phyloP scores from a whole-genome alignment of 2,888 invertebrate species.

The Hesperia comma region DNA sequence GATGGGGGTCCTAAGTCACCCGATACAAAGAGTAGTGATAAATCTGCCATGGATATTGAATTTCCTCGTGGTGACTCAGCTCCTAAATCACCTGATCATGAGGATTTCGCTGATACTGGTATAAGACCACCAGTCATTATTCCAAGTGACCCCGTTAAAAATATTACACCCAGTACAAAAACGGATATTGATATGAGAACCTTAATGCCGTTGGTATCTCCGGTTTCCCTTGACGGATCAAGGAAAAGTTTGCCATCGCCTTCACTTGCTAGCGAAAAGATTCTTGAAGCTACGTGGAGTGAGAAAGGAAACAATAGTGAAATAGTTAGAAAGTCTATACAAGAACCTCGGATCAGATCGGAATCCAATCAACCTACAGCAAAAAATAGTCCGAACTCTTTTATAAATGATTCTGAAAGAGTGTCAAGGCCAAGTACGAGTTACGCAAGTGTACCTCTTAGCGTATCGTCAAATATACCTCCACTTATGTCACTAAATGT shows the following conservation, averaged over 20 bases:
- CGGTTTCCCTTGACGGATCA: constrained; percentile 2
- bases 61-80: constrained; percentile 60
- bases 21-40: background rate
- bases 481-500: constrained; percentile 50
- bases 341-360: constrained; percentile 64
- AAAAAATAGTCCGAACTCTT: constrained; percentile 50
- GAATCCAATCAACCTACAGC: constrained; percentile 49
- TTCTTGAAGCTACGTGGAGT: background rate
- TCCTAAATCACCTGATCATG: constrained; percentile 73
- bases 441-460: constrained; percentile 34
- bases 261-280: background rate
- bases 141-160: constrained; percentile 68
- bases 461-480: constrained; percentile 12
- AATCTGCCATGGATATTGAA: constrained; percentile 45
- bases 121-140: constrained; percentile 67
- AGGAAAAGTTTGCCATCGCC: constrained; percentile 15
- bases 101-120: constrained; percentile 51
- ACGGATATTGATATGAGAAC: constrained; percentile 72
- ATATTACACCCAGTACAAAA: constrained; percentile 48
- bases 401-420: constrained; percentile 49
- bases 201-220: constrained; percentile 41
- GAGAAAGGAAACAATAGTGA: background rate
- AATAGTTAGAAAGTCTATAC: constrained; percentile 43
- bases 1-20: background rate
- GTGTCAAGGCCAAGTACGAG: constrained; percentile 44